phyloP scores from a whole-genome alignment of 2,888 invertebrate species.

The Ophraella communa region DNA sequence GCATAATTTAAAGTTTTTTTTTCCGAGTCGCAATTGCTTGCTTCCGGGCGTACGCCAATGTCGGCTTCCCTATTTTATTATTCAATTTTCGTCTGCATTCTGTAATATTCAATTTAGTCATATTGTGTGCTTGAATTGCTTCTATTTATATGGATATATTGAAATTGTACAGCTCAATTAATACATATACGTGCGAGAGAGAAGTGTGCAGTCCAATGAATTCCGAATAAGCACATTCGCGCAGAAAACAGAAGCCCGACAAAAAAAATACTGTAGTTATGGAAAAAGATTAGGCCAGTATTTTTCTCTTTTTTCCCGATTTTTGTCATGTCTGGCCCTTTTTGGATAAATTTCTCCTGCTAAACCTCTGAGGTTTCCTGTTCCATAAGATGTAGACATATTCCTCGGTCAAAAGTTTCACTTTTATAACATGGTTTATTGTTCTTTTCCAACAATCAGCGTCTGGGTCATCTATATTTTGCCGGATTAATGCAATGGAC shows the following conservation, averaged over 20 bases:
- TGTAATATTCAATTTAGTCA: slow-evolving; percentile 54
- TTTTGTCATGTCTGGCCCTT: neutral
- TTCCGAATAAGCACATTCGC: slow-evolving; percentile 43
- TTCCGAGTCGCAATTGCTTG: neutral
- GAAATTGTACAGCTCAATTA: slow-evolving; percentile 55
- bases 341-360: neutral
- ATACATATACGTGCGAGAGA: slow-evolving; percentile 45
- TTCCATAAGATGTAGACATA: too few species aligned
- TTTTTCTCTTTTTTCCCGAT: neutral
- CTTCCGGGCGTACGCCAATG: slow-evolving; percentile 24
- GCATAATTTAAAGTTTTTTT: neutral
- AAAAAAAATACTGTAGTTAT: slow-evolving; percentile 7
- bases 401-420: too few species aligned
- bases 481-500: too few species aligned
- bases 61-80: slow-evolving; percentile 48
- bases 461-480: too few species aligned
- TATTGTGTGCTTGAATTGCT: slow-evolving; percentile 53
- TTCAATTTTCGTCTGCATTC: slow-evolving; percentile 54
- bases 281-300: slow-evolving; percentile 6
- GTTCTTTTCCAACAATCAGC: too few species aligned
- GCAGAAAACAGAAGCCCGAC: slow-evolving; percentile 25
- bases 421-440: too few species aligned
- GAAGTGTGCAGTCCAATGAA: slow-evolving; percentile 43
- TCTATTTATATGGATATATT: slow-evolving; percentile 53
- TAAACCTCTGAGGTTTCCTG: neutral